phyloP scores from a whole-genome alignment of 2,888 invertebrate genomes.

The Eilema griseolum region DNA sequence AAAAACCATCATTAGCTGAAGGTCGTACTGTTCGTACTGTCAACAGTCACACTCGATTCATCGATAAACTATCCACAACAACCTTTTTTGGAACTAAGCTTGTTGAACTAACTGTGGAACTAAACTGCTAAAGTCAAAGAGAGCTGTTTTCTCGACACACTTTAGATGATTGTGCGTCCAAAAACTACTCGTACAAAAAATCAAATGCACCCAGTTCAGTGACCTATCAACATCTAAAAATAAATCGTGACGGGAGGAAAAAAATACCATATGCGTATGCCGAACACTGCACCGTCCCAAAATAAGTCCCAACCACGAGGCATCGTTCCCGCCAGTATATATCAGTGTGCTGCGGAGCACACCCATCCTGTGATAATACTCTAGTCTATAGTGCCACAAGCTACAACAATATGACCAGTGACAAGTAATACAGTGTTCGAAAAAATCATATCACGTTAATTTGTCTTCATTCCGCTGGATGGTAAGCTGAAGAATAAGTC shows the following conservation, averaged over 20 bases:
- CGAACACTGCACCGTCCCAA: conserved; percentile 63
- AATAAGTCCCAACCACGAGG: conserved; percentile 74
- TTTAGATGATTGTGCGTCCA: no score
- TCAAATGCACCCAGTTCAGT: conserved; percentile 74
- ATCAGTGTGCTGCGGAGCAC: conserved; percentile 64
- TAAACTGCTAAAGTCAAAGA: no score
- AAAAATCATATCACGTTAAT: conserved; percentile 37
- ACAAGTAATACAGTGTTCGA: conserved; percentile 61
- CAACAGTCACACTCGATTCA: not conserved
- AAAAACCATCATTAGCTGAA: no score
- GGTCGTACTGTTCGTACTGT: not conserved
- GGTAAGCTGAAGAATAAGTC: no score
- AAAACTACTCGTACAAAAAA: conserved; percentile 57
- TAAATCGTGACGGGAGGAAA: conserved; percentile 78
- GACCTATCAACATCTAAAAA: conserved; percentile 83
- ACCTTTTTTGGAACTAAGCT: no score
- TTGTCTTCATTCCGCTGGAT: no score
- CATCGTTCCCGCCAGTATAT: conserved; percentile 82
- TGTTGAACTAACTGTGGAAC: no score
- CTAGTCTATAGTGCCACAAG: conserved; percentile 73
- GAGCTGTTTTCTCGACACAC: no score
- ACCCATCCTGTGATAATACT: conserved; percentile 76
- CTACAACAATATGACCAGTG: conserved; percentile 77
- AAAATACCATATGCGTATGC: conserved; percentile 67
- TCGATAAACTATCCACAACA: no score